Percentiles rank a stretch among this genome's conserved stretches.
phyloP scores from a whole-genome alignment of 1,140 invertebrate genomes.

The Orius insidiosus region DNA sequence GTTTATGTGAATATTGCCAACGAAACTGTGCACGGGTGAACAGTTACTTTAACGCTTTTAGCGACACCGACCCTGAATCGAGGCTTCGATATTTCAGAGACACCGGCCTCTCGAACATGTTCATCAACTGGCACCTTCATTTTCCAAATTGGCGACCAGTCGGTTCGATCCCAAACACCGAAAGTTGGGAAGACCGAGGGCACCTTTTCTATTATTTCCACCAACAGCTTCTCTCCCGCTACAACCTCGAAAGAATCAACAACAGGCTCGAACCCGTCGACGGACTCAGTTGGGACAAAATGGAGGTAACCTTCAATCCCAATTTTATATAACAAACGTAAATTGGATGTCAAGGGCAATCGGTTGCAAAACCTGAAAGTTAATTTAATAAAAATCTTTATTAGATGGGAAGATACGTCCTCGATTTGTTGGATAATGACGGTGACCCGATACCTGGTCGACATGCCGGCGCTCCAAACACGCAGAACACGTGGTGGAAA shows the following conservation, averaged over 20 bases:
- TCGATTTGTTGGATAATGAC: conserved; percentile 5
- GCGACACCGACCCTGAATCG: conserved; percentile 6
- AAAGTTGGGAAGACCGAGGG: conserved; percentile 28
- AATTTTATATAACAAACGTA: too few species aligned
- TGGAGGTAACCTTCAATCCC: conserved; percentile 3
- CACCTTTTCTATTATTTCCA: conserved; percentile 39
- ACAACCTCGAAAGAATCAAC: conserved; percentile 47
- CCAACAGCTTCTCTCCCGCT: conserved; percentile 41
- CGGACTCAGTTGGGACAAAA: conserved; percentile 2
- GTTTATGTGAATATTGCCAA: conserved; percentile 7
- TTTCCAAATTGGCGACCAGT: conserved; percentile 6
- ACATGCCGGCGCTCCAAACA: conserved; percentile 4
- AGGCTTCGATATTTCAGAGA: conserved; percentile 2
- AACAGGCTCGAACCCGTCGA: conserved; percentile 28
- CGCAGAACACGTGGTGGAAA: conserved; percentile 10
- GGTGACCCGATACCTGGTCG: conserved; percentile 8
- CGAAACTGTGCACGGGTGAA: not conserved
- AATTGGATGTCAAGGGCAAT: not conserved
- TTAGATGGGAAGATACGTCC: conserved; percentile 9
- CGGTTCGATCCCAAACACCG: not conserved
- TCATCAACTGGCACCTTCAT: conserved; percentile 8
- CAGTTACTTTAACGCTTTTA: conserved; percentile 7
- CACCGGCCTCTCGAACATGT: conserved; percentile 6
- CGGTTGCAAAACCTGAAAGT: conserved; percentile 1
- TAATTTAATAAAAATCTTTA: not conserved